Conservation (phyloP, 1,140 invertebrate species). For the Nasonia longicornis region DNA sequence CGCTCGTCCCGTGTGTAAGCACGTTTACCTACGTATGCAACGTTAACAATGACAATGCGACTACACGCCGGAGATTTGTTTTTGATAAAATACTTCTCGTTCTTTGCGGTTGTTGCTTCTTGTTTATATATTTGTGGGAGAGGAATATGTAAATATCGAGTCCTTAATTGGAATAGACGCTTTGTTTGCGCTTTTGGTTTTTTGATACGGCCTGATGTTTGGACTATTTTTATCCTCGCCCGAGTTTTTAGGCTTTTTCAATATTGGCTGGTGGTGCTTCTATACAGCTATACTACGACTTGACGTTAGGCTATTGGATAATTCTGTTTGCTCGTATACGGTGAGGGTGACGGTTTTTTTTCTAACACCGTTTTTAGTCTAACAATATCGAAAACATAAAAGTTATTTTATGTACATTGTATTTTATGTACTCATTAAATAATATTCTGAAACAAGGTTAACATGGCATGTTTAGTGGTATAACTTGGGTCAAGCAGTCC, state of each 20-base stretch:
- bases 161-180: background rate
- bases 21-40: background rate
- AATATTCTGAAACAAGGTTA: background rate
- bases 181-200: background rate
- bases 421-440: background rate
- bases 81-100: slow-evolving; percentile 32
- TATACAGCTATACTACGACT: too few species aligned
- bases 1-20: background rate
- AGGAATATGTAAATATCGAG: background rate
- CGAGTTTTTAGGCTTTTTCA: too few species aligned
- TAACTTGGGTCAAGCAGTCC: background rate
- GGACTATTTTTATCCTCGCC: too few species aligned
- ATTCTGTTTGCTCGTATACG: too few species aligned
- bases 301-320: too few species aligned
- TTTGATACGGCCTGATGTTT: too few species aligned
- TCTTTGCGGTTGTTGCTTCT: background rate
- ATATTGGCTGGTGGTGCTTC: too few species aligned
- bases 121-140: too few species aligned
- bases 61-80: slow-evolving; percentile 31
- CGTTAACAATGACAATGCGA: slow-evolving; percentile 39
- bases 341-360: background rate
- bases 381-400: too few species aligned
- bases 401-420: too few species aligned
- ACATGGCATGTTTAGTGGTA: background rate
- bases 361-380: too few species aligned